Conservation (phyloP, 2,113 vertebrate species). For the Salvelinus fontinalis region DNA sequence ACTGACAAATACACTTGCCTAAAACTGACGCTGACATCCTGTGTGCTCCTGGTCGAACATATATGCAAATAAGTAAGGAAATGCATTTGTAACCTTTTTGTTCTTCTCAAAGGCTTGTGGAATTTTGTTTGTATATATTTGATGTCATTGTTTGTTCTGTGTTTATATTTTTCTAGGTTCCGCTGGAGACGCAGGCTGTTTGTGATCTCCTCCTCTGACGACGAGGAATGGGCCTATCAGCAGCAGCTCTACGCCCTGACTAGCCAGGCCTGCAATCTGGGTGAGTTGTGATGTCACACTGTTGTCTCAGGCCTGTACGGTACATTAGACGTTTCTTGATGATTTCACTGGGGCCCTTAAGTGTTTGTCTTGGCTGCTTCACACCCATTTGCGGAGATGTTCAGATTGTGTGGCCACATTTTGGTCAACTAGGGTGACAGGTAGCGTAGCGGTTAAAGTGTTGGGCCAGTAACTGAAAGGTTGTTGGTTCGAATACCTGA, state of each 20-base stretch:
- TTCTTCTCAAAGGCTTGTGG: background rate
- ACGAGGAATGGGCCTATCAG: conserved; percentile 89
- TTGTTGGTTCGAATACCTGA: no score
- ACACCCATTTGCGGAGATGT: background rate
- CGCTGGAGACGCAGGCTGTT: conserved; percentile 81
- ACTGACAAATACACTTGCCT: background rate
- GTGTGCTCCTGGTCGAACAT: background rate
- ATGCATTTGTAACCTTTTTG: background rate
- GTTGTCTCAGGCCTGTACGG: background rate
- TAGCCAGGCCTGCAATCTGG: conserved; percentile 88
- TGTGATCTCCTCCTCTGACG: conserved; percentile 83
- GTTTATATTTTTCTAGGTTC: conserved; percentile 68
- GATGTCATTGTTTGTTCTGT: background rate
- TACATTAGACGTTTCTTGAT: background rate
- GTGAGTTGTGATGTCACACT: conserved; percentile 63
- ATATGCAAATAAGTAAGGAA: background rate
- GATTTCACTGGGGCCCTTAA: background rate
- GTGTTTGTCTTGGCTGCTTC: background rate
- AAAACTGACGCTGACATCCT: background rate
- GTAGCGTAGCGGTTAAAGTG: background rate
- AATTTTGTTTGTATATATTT: background rate
- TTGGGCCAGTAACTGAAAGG: no score
- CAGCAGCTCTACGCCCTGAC: conserved; percentile 85
- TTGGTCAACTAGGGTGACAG: background rate
- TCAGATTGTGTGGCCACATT: background rate